Percentiles rank a stretch among this genome's conserved stretches.
Evolutionary conservation across 2,888 invertebrate species (phyloP).

Genomic region (Zonitis immaculata): DNA sequence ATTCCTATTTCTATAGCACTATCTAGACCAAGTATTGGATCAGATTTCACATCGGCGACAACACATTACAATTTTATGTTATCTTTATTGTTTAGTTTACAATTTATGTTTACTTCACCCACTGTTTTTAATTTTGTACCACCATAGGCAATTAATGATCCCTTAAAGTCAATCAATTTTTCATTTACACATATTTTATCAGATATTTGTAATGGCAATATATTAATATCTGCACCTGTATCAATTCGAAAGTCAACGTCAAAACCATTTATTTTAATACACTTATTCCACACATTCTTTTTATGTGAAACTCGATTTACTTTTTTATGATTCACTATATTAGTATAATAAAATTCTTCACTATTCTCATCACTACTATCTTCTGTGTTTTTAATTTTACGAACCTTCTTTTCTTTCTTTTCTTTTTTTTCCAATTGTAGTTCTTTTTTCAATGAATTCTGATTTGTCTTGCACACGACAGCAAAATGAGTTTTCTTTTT

Average conservation of each 20-base stretch:
- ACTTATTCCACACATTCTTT: neutral
- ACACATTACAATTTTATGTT: neutral
- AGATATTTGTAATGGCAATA: neutral
- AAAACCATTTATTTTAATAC: neutral
- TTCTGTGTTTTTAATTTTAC: neutral
- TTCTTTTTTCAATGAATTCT: neutral
- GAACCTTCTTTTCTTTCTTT: neutral
- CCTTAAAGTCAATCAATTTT: neutral
- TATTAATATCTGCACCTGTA: neutral
- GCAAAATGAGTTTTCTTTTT: neutral
- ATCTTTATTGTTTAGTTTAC: neutral
- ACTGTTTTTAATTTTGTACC: neutral
- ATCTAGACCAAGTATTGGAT: neutral
- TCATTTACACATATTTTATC: neutral
- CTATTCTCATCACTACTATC: neutral
- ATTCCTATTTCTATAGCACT: neutral
- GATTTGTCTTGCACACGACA: neutral
- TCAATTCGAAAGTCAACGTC: neutral
- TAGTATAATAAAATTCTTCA: neutral
- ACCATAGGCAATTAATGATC: neutral
- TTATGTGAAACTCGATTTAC: neutral
- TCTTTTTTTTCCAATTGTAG: neutral
- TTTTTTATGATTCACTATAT: neutral
- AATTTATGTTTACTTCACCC: neutral
- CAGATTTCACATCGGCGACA: neutral